These are phyloP conservation scores for Dendrocincla fuliginosa DNA, from an alignment of 2,797 vertebrate genomes.

Conservation along the genomic window DNA sequence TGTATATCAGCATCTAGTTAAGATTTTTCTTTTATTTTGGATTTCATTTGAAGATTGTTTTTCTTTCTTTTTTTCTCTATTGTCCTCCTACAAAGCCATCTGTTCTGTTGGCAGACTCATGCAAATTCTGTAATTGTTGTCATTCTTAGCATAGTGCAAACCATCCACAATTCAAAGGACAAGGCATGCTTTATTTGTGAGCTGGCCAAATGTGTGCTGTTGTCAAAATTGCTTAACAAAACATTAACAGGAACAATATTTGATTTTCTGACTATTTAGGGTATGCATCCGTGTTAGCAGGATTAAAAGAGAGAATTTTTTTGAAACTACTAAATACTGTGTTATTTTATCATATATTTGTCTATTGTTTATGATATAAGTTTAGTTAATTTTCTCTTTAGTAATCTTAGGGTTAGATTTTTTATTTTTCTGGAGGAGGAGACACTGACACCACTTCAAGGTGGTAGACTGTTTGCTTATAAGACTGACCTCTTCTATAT, in stretches of 20 bases:
- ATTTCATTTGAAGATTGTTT: not conserved
- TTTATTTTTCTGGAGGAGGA: slow-evolving; percentile 2
- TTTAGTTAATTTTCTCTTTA: slow-evolving; percentile 4
- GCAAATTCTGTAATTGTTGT: slow-evolving; percentile 72
- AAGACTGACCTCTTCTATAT: not conserved
- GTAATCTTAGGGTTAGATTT: slow-evolving; percentile 8
- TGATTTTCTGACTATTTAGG: slow-evolving; percentile 70
- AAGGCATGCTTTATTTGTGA: slow-evolving; percentile 54
- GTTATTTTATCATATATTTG: slow-evolving; percentile 6
- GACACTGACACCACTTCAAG: not conserved
- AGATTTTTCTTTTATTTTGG: slow-evolving; percentile 1
- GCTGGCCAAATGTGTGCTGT: slow-evolving; percentile 70
- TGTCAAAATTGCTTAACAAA: slow-evolving; percentile 75
- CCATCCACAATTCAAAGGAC: slow-evolving; percentile 63
- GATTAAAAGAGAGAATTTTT: slow-evolving; percentile 58
- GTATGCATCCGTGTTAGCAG: slow-evolving; percentile 25
- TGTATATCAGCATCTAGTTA: not conserved
- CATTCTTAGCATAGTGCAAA: slow-evolving; percentile 73
- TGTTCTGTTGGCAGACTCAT: slow-evolving; percentile 74
- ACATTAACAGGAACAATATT: slow-evolving; percentile 71
- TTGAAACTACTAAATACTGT: slow-evolving; percentile 37
- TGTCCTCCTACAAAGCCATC: slow-evolving; percentile 71
- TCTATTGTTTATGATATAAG: not conserved
- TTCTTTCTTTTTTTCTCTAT: slow-evolving; percentile 21
- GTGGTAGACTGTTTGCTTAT: not conserved